A percentile compares a stretch with the other conserved stretches of the same genome.
phyloP scores from a whole-genome alignment of 2,113 vertebrate genomes.

The Rattus rattus region DNA sequence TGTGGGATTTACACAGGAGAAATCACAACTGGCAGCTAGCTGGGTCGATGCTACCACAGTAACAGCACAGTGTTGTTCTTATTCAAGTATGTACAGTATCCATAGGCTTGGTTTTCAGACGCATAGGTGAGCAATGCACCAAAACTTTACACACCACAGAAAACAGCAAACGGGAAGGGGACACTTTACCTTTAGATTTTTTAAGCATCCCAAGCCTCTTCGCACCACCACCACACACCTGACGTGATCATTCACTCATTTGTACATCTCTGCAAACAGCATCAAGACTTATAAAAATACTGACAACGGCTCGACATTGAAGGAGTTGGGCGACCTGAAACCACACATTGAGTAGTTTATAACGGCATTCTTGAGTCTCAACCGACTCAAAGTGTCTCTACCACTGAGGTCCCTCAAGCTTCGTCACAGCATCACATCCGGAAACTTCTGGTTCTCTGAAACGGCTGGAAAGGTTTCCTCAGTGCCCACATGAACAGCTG shows the following conservation, averaged over 20 bases:
- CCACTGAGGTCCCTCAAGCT: not conserved
- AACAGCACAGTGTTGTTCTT: slow-evolving; percentile 70
- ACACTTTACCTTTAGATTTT: slow-evolving; percentile 44
- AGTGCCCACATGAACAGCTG: slow-evolving; percentile 89
- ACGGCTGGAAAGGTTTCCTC: slow-evolving; percentile 92
- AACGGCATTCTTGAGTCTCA: not conserved
- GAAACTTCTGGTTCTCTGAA: slow-evolving; percentile 93
- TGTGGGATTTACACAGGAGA: slow-evolving; percentile 52
- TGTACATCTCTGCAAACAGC: slow-evolving; percentile 69
- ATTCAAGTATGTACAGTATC: slow-evolving; percentile 68
- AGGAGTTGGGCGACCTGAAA: not conserved
- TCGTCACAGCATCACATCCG: slow-evolving; percentile 84
- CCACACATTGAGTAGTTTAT: not conserved
- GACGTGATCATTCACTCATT: slow-evolving; percentile 48
- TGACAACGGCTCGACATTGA: slow-evolving; percentile 74
- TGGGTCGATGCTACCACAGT: slow-evolving; percentile 57
- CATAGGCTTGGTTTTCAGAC: slow-evolving; percentile 43
- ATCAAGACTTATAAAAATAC: slow-evolving; percentile 81
- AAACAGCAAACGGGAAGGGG: slow-evolving; percentile 7
- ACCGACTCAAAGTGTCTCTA: not conserved
- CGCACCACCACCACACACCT: slow-evolving; percentile 3
- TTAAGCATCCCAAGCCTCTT: slow-evolving; percentile 50
- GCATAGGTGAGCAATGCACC: slow-evolving; percentile 21
- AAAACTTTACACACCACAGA: slow-evolving; percentile 51
- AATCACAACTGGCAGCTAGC: not conserved